Base-by-base conservation (phyloP, 35 echinoderm and acorn worm genomes). In the Strongylocentrotus purpuratus region DNA sequence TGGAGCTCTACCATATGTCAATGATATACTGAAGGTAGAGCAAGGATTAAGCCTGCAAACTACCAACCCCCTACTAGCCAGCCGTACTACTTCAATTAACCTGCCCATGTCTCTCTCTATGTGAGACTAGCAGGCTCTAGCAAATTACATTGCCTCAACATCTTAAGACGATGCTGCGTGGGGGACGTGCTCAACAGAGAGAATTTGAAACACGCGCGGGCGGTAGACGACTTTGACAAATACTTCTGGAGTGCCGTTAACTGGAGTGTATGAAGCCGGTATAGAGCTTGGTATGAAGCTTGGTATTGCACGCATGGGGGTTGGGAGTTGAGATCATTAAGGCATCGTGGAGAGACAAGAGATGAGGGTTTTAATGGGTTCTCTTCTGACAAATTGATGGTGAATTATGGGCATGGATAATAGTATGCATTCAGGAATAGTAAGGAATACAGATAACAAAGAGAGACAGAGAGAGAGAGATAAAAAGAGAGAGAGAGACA, bases 131-230 rank as follows among this genome's bases (percentile, higher is more conserved):
- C 65, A 78, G 25, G 4, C 65, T n/a, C 65, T 7, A 9, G 22
- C 65, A 78, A 78, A 78, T 78, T 78, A 78, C 65, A 78, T 22
- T 22, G 22, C 20, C 28, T n/a, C 25, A n/a, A 78, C 20, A 78
- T 78, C 65, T 78, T 78, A 22, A 78, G 22, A 78, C n/a, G 65
- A 78, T 78, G 65, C 65, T 78, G 87, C 87, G 87, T 45, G 87
- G 32, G 87, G 45, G 87, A 89, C 87, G 45, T 89, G 87, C 87
- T 89, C 87, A 32, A 89, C 87, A 89, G 87, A 28, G 87, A 89
- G 87, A 89, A 89, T 89, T 89, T 89, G 87, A 89, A 89, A 89
- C 87, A 89, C 87, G 87, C 87, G 45, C 87, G 87, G 87, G 45
- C 33, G 33, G 87, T 20, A 89, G 32, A 46, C 87, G 87, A 89